Conservation (phyloP, 2,797 vertebrate genomes). For the Myotis findleyi region DNA sequence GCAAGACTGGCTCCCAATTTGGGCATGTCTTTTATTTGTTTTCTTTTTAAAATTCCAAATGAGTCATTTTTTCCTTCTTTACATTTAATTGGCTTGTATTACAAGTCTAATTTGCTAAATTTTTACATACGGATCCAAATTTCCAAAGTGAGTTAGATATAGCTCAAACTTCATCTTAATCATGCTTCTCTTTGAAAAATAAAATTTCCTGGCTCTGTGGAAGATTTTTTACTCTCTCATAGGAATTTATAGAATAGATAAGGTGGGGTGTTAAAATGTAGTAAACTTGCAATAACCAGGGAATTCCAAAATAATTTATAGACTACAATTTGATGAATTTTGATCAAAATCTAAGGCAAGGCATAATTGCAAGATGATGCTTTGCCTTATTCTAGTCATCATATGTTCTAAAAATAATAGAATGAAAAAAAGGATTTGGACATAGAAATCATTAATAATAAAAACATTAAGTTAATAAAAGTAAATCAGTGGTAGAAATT, state of each 20-base stretch:
- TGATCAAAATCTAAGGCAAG: background rate
- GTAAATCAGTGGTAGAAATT: background rate
- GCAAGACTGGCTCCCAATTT: background rate
- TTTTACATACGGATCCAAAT: slow-evolving; percentile 42
- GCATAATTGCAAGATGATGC: background rate
- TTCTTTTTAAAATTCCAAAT: slow-evolving; percentile 1
- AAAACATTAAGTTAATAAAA: slow-evolving; percentile 10
- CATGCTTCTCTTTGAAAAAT: slow-evolving; percentile 53
- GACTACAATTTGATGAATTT: background rate
- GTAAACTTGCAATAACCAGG: slow-evolving; percentile 15
- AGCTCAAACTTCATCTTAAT: slow-evolving; percentile 59
- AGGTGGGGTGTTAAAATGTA: background rate
- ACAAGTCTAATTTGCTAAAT: slow-evolving; percentile 48
- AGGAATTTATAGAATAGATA: slow-evolving; percentile 8
- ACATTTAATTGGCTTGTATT: slow-evolving; percentile 57
- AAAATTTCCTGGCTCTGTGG: background rate
- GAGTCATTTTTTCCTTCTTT: slow-evolving; percentile 10
- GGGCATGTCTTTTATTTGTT: background rate
- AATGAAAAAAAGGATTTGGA: background rate
- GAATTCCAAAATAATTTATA: background rate
- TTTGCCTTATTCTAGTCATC: background rate
- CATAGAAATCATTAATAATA: background rate
- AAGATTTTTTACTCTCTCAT: background rate
- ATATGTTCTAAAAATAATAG: background rate
- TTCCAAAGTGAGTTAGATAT: slow-evolving; percentile 42